Base-by-base conservation (phyloP, 1,140 invertebrate species). In the Phymorhynchus buccinoides region DNA sequence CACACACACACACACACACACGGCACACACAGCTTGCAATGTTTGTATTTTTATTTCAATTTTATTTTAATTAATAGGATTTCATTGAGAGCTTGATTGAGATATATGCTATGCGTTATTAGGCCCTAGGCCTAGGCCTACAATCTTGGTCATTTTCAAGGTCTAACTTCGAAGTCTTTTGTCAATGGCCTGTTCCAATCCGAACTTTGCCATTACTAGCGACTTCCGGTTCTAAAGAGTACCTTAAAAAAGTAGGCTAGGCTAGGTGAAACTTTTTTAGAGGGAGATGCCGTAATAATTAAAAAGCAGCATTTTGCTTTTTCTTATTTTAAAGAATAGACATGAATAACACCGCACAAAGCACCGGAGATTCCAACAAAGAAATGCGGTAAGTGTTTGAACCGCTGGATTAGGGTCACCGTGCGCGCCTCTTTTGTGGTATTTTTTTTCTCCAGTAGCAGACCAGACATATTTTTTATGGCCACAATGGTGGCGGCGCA, bases 351-450 rank as follows among this genome's bases (percentile, higher is more conserved):
- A 27, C 56, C 22, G 56, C n/a, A 4, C 56, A 62, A 62, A 22
- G 22, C 56, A 62, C n/a, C n/a, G 56, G 22, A 62, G 56, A 62
- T 62, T 12, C 56, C 56, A 62, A 22, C 56, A 62, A 62, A 62
- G 56, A 62, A 62, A 62, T 62, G 56, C 56, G n/a, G 56, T 62
- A 62, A 62, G 56, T 62, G n/a, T 62, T 62, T 62, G n/a, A 62
- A 14, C 0, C 4, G 6, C 56, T 22, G 4, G 6, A 27, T 14
- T 18, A 27, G 56, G 56, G 22, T 22, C 22, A 22, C n/a, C 56
- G 56, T 4, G 56, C 56, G n/a, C 56, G 56, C 56, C 4, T 14
- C 18, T 62, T 62, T 27, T 0, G 48, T 52, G 12, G 48, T 18
- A 14, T 52, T 52, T 62, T 62, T 62, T 62, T 62, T 12, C 6